Evolutionary conservation across 1,140 invertebrate genomes (phyloP), one percentile per base, ranked within the genome.

Genomic region (Drosophila pruinosa): DNA sequence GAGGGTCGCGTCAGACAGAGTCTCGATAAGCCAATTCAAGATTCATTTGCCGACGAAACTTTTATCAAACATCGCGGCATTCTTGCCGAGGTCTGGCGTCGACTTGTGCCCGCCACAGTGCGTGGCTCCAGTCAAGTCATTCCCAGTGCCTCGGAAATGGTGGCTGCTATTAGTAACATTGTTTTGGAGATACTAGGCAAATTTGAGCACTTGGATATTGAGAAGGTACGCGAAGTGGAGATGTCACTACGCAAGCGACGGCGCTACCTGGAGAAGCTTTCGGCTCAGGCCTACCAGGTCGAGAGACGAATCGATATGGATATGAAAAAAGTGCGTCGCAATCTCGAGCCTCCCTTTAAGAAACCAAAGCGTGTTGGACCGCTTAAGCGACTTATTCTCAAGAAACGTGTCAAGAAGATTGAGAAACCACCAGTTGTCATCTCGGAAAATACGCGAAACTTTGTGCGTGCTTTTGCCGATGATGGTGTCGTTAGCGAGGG

Each of bases 271-370:
- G 74, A 79, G 19, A 90, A 89, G 36, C 48, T 86, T 0, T 91
- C 90, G 0, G 41, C 53, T 0, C 78, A 90, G 45, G 90, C 90
- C 2, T 89, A 78, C 21, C 77, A 80, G 22, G 57, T 90, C 1
- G 90, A 91, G 36, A 61, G 76, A 0, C 90, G 90, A 28, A 91
- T 91, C 4, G 85, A 89, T 0, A 75, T 65, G 24, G 90, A 89
- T 48, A 89, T 91, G 81, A 83, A 83, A 28, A 86, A 89, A 28
- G 83, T 91, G 2, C 59, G 72, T 1, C 72, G 71, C n/a, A 91
- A 91, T 58, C 39, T 91, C 1, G 79, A 88, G 38, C 90, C 90
- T 2, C 85, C 85, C 0, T 89, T 62, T 43, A 61, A 67, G 38
- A 70, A 56, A 34, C 85, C 85, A 1, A 89, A 89, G 17, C 76